These are phyloP conservation scores for Drosophila putrida DNA, from an alignment of 2,888 invertebrate species.

Conservation along the genomic window DNA sequence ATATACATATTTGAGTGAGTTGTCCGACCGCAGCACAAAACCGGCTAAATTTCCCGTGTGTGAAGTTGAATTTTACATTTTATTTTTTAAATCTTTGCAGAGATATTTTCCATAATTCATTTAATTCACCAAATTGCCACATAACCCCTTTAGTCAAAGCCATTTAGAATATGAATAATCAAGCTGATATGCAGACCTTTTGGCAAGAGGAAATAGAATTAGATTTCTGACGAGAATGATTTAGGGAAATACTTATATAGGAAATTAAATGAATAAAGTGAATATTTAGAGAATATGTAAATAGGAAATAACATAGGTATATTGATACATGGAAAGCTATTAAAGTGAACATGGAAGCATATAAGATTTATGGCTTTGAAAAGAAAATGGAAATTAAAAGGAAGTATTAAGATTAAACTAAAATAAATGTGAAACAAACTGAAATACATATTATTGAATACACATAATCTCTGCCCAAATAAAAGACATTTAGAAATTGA, in stretches of 20 bases:
- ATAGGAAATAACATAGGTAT: background rate
- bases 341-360: background rate
- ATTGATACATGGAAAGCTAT: background rate
- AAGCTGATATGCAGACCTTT: background rate
- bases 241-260: background rate
- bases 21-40: constrained; percentile 16
- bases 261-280: background rate
- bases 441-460: background rate
- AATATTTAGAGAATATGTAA: background rate
- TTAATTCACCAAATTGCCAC: constrained; percentile 1
- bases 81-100: constrained; percentile 24
- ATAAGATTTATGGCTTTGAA: background rate
- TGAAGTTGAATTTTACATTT: constrained; percentile 24
- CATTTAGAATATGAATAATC: constrained; percentile 4
- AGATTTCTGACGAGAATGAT: background rate
- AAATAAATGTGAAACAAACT: background rate
- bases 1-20: constrained; percentile 32
- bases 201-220: background rate
- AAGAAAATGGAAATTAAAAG: too few relatives aligned
- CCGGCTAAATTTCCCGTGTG: constrained; percentile 31
- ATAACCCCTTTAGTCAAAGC: background rate
- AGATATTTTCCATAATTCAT: constrained; percentile 17
- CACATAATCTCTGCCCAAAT: background rate
- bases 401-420: background rate
- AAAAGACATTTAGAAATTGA: background rate